Evolutionary conservation across 2,113 vertebrate species (phyloP).

Genomic region (Camelus bactrianus): DNA sequence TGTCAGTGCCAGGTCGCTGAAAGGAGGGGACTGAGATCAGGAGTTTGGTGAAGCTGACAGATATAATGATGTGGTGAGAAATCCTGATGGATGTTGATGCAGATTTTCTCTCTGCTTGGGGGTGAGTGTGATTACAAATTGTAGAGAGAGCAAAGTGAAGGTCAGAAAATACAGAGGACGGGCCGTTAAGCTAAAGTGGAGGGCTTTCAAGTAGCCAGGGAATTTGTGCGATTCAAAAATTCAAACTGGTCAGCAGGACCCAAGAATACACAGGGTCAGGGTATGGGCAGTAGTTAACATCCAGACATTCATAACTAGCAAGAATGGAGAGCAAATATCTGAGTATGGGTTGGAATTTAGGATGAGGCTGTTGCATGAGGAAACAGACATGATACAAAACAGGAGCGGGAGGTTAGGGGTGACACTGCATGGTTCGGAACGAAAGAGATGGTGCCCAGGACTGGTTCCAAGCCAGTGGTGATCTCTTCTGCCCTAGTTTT

Average conservation of each 20-base stretch:
- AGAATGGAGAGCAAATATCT: neutral
- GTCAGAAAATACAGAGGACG: constrained; percentile 49
- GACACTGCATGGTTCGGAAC: neutral
- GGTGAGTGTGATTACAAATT: constrained; percentile 32
- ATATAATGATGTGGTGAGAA: constrained; percentile 66
- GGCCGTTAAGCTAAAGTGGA: neutral
- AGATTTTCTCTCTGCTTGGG: constrained; percentile 47
- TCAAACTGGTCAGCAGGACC: neutral
- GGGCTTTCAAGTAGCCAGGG: neutral
- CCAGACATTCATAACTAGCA: neutral
- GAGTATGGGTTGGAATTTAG: neutral
- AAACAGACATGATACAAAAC: neutral
- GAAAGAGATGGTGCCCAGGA: neutral
- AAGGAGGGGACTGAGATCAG: constrained; percentile 44
- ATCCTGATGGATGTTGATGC: constrained; percentile 35
- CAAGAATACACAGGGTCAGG: neutral
- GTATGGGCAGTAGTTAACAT: neutral
- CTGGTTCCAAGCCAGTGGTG: neutral
- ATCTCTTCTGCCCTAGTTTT: constrained; percentile 55
- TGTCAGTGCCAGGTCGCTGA: constrained; percentile 64
- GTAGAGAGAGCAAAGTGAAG: constrained; percentile 53
- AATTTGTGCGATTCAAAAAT: neutral
- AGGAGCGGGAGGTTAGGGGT: neutral
- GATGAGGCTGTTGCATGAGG: neutral
- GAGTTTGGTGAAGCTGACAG: constrained; percentile 60